These are phyloP conservation scores for Donacobius atricapilla DNA, from an alignment of 2,113 vertebrate species.

Conservation along the genomic window DNA sequence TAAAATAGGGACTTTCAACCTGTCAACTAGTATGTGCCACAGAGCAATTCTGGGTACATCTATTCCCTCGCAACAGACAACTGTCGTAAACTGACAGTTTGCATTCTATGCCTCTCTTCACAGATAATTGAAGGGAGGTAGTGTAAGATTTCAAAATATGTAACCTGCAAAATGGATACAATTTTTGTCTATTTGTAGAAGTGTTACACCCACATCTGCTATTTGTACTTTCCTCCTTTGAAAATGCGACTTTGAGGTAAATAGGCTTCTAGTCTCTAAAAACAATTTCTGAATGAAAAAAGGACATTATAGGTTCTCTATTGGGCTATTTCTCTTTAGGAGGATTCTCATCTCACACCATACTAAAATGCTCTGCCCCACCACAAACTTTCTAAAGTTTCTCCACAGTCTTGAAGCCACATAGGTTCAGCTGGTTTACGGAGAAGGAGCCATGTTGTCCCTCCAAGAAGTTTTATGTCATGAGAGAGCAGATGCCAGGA, in stretches of 20 bases:
- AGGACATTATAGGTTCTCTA: neutral
- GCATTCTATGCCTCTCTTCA: neutral
- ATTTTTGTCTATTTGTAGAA: neutral
- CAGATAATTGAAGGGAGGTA: neutral
- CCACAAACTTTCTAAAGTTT: neutral
- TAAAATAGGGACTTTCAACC: neutral
- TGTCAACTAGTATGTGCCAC: neutral
- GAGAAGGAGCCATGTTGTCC: neutral
- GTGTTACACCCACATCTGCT: neutral
- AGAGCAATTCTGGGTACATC: neutral
- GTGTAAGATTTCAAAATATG: neutral
- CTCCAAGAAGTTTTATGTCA: neutral
- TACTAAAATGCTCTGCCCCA: neutral
- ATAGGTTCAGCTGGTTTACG: neutral
- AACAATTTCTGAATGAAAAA: neutral
- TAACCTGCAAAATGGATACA: neutral
- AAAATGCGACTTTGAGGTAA: neutral
- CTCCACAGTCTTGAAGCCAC: neutral
- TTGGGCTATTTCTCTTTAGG: neutral
- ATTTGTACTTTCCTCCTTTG: neutral
- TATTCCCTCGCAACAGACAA: neutral
- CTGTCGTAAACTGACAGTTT: neutral
- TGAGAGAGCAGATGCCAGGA: neutral
- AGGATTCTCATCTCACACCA: neutral
- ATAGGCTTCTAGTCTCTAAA: neutral